Evolutionary conservation across 2,113 vertebrate species (phyloP).

Genomic region (Circaetus gallicus): DNA sequence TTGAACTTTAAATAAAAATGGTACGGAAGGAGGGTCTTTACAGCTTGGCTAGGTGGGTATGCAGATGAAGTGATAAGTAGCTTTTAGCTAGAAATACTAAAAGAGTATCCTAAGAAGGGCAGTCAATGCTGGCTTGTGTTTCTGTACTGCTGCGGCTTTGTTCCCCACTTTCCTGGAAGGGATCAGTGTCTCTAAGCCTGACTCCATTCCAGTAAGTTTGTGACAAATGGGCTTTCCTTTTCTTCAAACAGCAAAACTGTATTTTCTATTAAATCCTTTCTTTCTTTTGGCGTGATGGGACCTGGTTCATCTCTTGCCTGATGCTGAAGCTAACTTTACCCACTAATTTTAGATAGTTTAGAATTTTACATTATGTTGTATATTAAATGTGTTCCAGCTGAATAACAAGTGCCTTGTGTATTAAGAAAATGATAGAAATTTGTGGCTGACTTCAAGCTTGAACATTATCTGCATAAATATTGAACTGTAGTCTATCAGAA

Average conservation of each 20-base stretch:
- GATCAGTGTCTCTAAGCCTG: neutral
- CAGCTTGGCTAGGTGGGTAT: neutral
- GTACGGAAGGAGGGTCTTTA: neutral
- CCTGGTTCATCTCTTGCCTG: neutral
- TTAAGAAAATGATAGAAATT: neutral
- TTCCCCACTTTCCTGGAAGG: neutral
- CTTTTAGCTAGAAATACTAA: neutral
- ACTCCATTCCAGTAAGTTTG: neutral
- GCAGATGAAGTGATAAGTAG: neutral
- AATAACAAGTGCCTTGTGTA: neutral
- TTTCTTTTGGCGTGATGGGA: neutral
- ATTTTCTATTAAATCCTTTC: neutral
- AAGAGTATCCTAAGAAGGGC: neutral
- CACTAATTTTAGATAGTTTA: neutral
- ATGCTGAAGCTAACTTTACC: neutral
- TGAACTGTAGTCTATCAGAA: neutral
- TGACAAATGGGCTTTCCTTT: neutral
- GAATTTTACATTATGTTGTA: neutral
- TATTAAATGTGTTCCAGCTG: neutral
- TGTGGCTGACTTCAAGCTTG: neutral
- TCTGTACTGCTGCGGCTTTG: neutral
- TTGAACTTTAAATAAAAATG: neutral
- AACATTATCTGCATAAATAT: neutral
- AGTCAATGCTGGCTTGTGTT: neutral
- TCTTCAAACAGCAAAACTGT: neutral